Conservation (phyloP, 2,888 invertebrate genomes). For the Zygothrica quintamaculata region DNA sequence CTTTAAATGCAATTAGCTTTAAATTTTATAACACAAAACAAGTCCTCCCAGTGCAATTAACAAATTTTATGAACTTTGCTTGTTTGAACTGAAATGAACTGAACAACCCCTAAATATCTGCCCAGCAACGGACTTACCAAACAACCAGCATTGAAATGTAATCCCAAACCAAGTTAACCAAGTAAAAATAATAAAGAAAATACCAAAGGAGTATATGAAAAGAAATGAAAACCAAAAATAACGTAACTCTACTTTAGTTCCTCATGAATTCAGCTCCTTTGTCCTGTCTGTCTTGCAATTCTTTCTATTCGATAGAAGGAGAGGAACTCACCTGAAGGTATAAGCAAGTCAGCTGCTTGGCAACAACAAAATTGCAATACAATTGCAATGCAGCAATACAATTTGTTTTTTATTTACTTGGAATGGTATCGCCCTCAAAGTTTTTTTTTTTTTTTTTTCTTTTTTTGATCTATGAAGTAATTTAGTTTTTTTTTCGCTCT, state of each 20-base stretch:
- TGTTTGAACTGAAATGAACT: too few species aligned
- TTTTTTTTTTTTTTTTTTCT: constrained; percentile 32
- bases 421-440: constrained; percentile 12
- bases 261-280: constrained; percentile 44
- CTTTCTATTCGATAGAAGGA: neutral
- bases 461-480: constrained; percentile 7
- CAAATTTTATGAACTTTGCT: too few species aligned
- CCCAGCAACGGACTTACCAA: constrained; percentile 34
- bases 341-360: constrained; percentile 46
- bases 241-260: constrained; percentile 30
- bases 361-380: constrained; percentile 37
- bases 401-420: constrained; percentile 28
- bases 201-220: constrained; percentile 9
- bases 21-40: too few species aligned
- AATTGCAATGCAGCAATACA: constrained; percentile 42
- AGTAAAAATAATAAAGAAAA: constrained; percentile 50
- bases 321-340: too few species aligned
- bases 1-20: too few species aligned
- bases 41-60: too few species aligned
- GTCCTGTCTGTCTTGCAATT: constrained; percentile 22
- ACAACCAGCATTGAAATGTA: constrained; percentile 55
- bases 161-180: constrained; percentile 29
- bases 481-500: too few species aligned
- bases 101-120: constrained; percentile 45
- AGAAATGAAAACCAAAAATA: constrained; percentile 13